A percentile compares a stretch with the other conserved stretches of the same genome.
Evolutionary conservation across 2,113 vertebrate species (phyloP).

Genomic region (Colistium nudipinnis): DNA sequence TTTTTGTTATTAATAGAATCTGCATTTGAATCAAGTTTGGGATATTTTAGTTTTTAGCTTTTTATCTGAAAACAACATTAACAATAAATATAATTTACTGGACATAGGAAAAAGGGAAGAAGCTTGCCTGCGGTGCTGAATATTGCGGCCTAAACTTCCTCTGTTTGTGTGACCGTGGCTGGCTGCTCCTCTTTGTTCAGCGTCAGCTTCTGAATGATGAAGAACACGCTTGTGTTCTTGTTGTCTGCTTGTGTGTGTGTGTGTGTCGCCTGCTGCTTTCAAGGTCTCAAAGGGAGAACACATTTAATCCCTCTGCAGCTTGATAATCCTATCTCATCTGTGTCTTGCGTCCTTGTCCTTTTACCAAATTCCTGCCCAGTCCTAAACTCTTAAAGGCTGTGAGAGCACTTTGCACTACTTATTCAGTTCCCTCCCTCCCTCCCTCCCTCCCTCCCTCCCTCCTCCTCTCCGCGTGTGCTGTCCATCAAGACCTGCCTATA

Average conservation of each 20-base stretch:
- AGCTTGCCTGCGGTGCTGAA: constrained; percentile 4
- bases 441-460: background rate
- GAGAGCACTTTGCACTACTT: constrained; percentile 33
- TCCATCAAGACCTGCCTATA: constrained; percentile 67
- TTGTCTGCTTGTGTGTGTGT: background rate
- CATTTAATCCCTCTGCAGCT: constrained; percentile 46
- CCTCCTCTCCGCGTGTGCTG: constrained; percentile 31
- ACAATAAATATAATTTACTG: too few relatives aligned
- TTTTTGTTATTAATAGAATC: background rate
- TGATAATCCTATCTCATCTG: constrained; percentile 51
- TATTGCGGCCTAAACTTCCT: background rate
- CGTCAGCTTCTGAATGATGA: constrained; percentile 5
- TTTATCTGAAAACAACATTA: constrained; percentile 1
- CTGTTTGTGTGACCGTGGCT: background rate
- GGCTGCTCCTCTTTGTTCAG: background rate
- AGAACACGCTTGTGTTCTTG: background rate
- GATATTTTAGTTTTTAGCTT: background rate
- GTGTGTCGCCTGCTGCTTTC: constrained; percentile 29
- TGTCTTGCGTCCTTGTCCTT: constrained; percentile 41
- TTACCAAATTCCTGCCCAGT: constrained; percentile 47
- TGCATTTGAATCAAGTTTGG: background rate
- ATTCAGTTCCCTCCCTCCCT: constrained; percentile 13
- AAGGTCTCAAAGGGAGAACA: constrained; percentile 38
- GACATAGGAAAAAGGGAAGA: background rate
- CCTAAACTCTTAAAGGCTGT: constrained; percentile 40